Conservation (phyloP, 1,140 invertebrate species). For the Arion vulgaris region DNA sequence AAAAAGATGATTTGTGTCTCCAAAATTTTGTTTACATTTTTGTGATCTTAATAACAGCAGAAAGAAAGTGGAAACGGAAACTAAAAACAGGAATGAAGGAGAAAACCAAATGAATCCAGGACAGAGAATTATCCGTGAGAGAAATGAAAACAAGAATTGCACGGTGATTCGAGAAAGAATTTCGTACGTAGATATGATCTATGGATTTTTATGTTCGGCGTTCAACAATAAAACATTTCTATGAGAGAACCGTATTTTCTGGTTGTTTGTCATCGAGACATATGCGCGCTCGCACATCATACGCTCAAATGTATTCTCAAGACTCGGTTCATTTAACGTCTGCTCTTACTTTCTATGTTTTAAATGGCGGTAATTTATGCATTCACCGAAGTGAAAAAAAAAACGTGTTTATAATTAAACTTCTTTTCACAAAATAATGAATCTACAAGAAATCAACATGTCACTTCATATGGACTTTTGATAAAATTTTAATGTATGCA, state of each 20-base stretch:
- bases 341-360: not conserved
- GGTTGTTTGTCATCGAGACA: not conserved
- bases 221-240: not conserved
- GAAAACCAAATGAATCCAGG: too few species aligned
- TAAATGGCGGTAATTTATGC: not conserved
- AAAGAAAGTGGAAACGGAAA: not conserved
- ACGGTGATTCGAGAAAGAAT: not conserved
- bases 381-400: not conserved
- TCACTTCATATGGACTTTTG: too few species aligned
- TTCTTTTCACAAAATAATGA: not conserved
- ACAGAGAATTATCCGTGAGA: not conserved
- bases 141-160: not conserved
- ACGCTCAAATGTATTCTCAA: not conserved
- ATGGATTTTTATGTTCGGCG: not conserved
- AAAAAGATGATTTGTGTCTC: too few species aligned
- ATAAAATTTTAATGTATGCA: too few species aligned
- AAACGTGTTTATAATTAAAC: not conserved
- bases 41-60: too few species aligned
- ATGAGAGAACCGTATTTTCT: not conserved
- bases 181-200: not conserved
- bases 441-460: too few species aligned
- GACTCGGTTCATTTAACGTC: not conserved
- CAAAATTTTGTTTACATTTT: too few species aligned
- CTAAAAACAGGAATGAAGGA: not conserved
- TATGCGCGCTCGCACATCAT: not conserved